Base-by-base conservation (phyloP, 2,113 vertebrate species). In the Vireo altiloquus region DNA sequence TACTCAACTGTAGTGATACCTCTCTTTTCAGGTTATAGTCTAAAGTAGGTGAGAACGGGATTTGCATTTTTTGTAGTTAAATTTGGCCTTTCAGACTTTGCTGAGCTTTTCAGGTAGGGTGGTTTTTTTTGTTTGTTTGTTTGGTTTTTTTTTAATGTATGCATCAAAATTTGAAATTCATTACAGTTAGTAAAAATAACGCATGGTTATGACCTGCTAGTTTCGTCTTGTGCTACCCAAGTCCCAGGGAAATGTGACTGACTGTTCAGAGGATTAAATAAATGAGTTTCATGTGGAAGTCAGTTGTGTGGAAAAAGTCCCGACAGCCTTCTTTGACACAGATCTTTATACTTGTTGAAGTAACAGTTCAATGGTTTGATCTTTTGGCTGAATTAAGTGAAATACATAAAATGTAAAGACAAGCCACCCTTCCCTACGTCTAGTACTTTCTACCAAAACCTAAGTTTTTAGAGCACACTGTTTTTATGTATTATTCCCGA, bases 201-300 rank as follows among this genome's bases (percentile, higher is more conserved):
- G 28, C 52, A 11, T 42, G 17, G 16, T 57, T 72, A 4, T 49
- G 63, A 92, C 35, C 76, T 93, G 17, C 7, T 40, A 6, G 42
- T 68, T 94, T 91, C 84, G 52, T 79, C 63, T 52, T 59, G 13
- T 47, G 65, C 64, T 53, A 20, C 37, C 52, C 9, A 22, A 60
- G 10, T 63, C 52, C 33, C 30, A 79, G 39, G 82, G 64, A 71
- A 91, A 70, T 39, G 44, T 88, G 70, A 42, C 54, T 85, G 85
- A 50, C 78, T 88, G 40, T 37, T 92, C n/a, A 83, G 49, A 30
- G 65, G 69, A 81, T 96, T 89, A 86, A 92, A 89, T 80, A 87
- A 92, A 89, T 81, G 0, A 87, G 54, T 75, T 83, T 84, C 42
- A 46, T 31, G 46, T 44, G 54, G 23, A 70, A 92, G 37, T 46